These are phyloP conservation scores for Drosophila crucigera DNA, from an alignment of 2,888 invertebrate genomes.

Conservation along the genomic window DNA sequence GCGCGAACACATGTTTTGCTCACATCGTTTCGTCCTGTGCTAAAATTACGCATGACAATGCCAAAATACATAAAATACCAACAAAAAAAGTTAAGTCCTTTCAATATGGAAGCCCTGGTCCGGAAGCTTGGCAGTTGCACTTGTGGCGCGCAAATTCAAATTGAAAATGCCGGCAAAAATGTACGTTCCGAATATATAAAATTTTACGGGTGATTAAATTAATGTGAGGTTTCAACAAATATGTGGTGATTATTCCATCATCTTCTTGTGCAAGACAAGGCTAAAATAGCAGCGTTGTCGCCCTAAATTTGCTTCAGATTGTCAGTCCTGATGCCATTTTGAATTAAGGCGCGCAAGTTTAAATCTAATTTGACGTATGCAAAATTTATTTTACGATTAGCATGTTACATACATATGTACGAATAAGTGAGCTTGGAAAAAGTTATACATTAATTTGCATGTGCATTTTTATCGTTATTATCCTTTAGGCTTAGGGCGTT, in stretches of 20 bases:
- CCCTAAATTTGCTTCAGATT: background rate
- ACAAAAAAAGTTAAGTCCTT: constrained; percentile 22
- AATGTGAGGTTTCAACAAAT: background rate
- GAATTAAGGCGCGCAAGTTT: background rate
- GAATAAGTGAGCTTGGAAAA: constrained; percentile 39
- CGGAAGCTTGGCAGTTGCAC: constrained; percentile 20
- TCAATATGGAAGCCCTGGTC: constrained; percentile 27
- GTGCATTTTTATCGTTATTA: constrained; percentile 33
- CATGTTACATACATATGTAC: constrained; percentile 6
- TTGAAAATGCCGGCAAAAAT: background rate
- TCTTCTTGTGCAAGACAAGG: background rate
- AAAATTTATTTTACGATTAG: constrained; percentile 8
- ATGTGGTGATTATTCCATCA: background rate
- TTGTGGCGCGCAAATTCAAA: constrained; percentile 12
- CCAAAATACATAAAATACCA: constrained; percentile 29
- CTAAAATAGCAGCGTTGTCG: background rate
- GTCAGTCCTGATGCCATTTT: background rate
- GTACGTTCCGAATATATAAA: too few relatives aligned
- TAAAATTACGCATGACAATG: constrained; percentile 32
- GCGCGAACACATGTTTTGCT: constrained; percentile 67
- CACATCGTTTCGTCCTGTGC: constrained; percentile 37
- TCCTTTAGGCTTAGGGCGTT: constrained; percentile 60
- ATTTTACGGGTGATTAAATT: background rate
- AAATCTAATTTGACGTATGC: constrained; percentile 2
- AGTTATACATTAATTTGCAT: constrained; percentile 24